phyloP scores from a whole-genome alignment of 2,888 invertebrate species.

The Nasonovia ribisnigri region DNA sequence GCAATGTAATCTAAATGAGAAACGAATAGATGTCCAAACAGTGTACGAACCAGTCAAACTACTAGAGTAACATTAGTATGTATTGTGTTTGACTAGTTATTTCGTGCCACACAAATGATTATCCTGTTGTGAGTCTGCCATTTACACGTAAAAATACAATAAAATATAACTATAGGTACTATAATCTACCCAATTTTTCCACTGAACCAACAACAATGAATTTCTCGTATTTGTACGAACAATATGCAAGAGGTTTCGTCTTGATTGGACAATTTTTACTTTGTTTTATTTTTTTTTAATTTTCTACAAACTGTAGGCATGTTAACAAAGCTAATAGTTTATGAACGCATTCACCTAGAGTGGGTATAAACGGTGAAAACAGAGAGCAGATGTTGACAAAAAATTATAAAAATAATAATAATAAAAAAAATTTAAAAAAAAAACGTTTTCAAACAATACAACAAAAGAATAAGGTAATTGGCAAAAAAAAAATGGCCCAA shows the following conservation, averaged over 20 bases:
- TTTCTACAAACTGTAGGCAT: background rate
- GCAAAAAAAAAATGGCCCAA: background rate
- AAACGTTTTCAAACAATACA: background rate
- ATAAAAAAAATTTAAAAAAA: background rate
- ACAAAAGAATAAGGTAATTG: constrained; percentile 25
- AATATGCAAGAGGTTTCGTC: background rate
- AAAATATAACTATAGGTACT: background rate
- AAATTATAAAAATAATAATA: background rate
- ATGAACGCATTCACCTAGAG: background rate
- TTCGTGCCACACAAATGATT: background rate
- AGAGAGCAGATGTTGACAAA: constrained; percentile 2
- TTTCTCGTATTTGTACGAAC: background rate
- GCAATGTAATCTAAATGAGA: constrained; percentile 2
- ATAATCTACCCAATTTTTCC: background rate
- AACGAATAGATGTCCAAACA: background rate
- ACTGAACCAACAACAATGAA: background rate
- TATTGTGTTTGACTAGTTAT: background rate
- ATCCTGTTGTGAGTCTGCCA: background rate
- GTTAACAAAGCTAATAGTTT: background rate
- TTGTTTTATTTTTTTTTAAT: background rate
- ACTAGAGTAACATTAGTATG: background rate
- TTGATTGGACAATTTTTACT: background rate
- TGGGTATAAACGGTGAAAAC: background rate
- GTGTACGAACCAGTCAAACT: too few species aligned
- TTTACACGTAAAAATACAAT: background rate